phyloP scores from a whole-genome alignment of 2,113 vertebrate species.

The Dissostichus mawsoni region DNA sequence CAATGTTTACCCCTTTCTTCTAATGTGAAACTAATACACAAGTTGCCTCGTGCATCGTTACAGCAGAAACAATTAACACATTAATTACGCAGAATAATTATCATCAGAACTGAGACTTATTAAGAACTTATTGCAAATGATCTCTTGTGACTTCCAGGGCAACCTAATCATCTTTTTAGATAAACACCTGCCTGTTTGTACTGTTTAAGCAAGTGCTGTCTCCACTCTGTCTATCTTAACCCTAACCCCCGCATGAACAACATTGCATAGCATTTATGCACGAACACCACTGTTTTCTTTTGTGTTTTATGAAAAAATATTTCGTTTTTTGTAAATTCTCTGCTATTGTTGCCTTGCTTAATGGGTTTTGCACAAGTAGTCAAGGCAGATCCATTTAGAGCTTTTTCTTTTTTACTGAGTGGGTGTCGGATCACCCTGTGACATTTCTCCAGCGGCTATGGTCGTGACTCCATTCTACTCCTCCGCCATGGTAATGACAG shows the following conservation, averaged over 20 bases:
- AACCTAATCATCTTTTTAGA: slow-evolving; percentile 12
- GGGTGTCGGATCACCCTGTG: slow-evolving; percentile 70
- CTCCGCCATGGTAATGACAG: slow-evolving; percentile 68
- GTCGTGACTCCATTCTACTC: slow-evolving; percentile 75
- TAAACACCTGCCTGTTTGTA: slow-evolving; percentile 14
- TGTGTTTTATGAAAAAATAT: neutral
- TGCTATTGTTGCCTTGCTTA: slow-evolving; percentile 46
- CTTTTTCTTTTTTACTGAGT: slow-evolving; percentile 52
- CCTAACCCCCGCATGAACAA: slow-evolving; percentile 4
- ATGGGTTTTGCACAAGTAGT: slow-evolving; percentile 44
- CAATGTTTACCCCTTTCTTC: neutral
- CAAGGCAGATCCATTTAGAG: slow-evolving; percentile 45
- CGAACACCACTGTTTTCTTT: neutral
- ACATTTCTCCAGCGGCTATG: slow-evolving; percentile 72
- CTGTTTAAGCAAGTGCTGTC: neutral
- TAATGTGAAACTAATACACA: neutral
- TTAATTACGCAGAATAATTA: slow-evolving; percentile 15
- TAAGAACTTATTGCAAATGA: slow-evolving; percentile 3
- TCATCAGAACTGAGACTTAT: slow-evolving; percentile 20
- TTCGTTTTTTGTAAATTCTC: slow-evolving; percentile 27
- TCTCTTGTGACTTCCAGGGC: slow-evolving; percentile 9
- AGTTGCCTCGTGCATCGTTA: neutral
- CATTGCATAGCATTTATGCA: neutral
- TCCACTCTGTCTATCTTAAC: neutral
- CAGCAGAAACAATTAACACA: slow-evolving; percentile 1